phyloP scores from a whole-genome alignment of 2,113 vertebrate genomes.

The Drymodes brunneopygia region DNA sequence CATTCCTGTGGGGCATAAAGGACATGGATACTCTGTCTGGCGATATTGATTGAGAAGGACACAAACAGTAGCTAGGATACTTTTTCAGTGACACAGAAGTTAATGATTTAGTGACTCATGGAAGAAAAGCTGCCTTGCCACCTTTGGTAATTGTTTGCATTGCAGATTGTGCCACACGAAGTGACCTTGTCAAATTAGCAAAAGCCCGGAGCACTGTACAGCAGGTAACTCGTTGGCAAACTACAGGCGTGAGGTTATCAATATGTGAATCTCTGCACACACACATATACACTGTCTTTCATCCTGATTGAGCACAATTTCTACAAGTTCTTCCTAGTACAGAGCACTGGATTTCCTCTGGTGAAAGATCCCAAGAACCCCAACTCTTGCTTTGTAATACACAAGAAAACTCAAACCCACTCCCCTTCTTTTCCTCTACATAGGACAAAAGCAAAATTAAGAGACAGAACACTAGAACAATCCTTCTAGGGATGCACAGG shows the following conservation, averaged over 20 bases:
- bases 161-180: conserved; percentile 11
- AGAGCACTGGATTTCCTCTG: neutral
- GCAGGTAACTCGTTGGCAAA: neutral
- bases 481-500: neutral
- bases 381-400: neutral
- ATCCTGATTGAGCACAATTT: neutral
- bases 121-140: conserved; percentile 54
- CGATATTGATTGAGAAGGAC: conserved; percentile 75
- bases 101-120: conserved; percentile 76
- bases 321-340: neutral
- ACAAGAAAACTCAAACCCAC: neutral
- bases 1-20: conserved; percentile 69
- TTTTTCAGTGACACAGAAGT: conserved; percentile 71
- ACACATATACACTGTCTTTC: neutral
- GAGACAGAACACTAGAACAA: neutral
- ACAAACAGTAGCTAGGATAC: conserved; percentile 74
- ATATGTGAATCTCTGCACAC: neutral
- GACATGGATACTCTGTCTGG: conserved; percentile 71
- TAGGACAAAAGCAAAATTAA: neutral
- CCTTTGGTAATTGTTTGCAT: conserved; percentile 62
- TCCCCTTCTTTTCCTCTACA: neutral
- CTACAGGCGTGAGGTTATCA: neutral
- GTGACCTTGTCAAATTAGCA: conserved; percentile 69
- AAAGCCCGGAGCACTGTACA: neutral
- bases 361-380: neutral